phyloP scores from a whole-genome alignment of 2,888 invertebrate species.

The Homarus gammarus region DNA sequence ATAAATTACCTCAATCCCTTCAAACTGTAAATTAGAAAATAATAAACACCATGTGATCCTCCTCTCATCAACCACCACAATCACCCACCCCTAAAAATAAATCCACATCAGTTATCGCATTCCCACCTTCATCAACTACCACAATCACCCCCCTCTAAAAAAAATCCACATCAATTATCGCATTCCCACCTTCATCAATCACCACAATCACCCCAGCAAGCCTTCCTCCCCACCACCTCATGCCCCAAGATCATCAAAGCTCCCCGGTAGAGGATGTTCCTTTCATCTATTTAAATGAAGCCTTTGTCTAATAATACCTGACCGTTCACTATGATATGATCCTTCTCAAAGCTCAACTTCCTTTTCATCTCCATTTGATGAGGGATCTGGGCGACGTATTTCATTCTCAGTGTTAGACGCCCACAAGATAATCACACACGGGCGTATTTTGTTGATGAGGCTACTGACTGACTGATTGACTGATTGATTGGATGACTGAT shows the following conservation, averaged over 20 bases:
- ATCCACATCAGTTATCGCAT: background rate
- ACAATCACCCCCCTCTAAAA: background rate
- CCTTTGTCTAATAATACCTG: constrained; percentile 41
- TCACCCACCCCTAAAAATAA: background rate
- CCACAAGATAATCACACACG: background rate
- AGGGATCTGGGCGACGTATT: constrained; percentile 4
- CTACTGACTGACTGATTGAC: background rate
- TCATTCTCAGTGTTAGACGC: background rate
- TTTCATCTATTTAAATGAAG: constrained; percentile 22
- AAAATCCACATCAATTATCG: background rate
- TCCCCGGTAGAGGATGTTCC: background rate
- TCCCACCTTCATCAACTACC: background rate
- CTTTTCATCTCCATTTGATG: constrained; percentile 30
- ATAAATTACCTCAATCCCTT: too few relatives aligned
- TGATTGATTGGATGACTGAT: too few relatives aligned
- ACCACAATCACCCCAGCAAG: background rate
- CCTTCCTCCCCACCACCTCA: background rate
- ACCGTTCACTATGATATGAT: constrained; percentile 27
- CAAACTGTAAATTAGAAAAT: too few relatives aligned
- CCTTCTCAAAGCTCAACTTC: constrained; percentile 22
- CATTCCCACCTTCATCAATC: background rate
- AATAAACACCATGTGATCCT: background rate
- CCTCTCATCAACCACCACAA: background rate
- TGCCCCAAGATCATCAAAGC: background rate
- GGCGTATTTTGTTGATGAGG: background rate